Base-by-base conservation (phyloP, 2,888 invertebrate species). In the Liodrosophila aerea region DNA sequence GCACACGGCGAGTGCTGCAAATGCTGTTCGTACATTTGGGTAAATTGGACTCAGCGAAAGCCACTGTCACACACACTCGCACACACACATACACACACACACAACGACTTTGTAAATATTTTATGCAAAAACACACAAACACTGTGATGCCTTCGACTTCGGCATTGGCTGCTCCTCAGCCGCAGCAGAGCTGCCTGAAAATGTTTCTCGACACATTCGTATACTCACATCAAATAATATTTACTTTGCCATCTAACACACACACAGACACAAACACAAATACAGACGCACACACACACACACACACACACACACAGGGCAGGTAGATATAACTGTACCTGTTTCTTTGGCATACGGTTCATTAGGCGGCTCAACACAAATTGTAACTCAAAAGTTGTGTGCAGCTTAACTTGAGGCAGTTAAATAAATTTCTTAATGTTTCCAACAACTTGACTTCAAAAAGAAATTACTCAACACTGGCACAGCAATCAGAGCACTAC, bases 81-180 rank as follows among this genome's bases (percentile, higher is more conserved):
- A 60, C 47, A 40, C 53, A 43, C 37, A 39, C 56, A 50, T 22
- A 40, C 27, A 37, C 36, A 52, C 11, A 47, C 33, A 46, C 29
- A 12, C 45, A 53, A 67, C 54, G 68, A 77, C 58, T 74, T 78
- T 72, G 78, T 80, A 80, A 80, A 80, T 80, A 80, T 80, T 80
- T 80, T 80, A 80, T 81, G 78, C 78, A 81, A 76, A 80, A 78
- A 75, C 77, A 75, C 77, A 77, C 77, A 80, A 59, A 58, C 59
- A 64, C 43, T 43, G 46, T 40, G 50, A 65, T 22, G 22, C 22
- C 22, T n/a, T 22, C 22, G 22, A 5, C 22, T 22, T 22, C 22
- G 22, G 22, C 22, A 4, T 22, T 22, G 57, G 49, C 51, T 61
- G 36, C 46, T 50, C 47, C 64, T 54, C 34, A 53, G 51, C 59